Base-by-base conservation (phyloP, 2,888 invertebrate genomes). In the Prosapia bicincta region DNA sequence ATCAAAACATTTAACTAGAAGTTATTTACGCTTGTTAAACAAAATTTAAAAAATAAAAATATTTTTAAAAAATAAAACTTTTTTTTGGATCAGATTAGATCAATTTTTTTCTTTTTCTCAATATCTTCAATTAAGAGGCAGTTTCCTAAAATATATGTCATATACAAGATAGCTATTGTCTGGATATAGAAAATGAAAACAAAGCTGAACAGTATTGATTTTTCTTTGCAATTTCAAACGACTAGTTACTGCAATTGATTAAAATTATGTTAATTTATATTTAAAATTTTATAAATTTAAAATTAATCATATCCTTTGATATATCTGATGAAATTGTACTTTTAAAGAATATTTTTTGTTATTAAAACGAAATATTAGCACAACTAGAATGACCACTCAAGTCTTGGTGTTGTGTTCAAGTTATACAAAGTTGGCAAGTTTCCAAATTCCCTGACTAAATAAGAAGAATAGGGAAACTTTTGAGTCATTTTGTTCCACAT, bases 361-460 rank as follows among this genome's bases (percentile, higher is more conserved):
- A 54, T 71, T 26, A 43, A 38, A 71, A 15, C 7, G 65, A 71
- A 15, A 65, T 54, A 9, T 54, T 54, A 54, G 20, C 54, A 54
- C 20, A 54, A 54, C n/a, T 54, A 54, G 54, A 54, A 54, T 54
- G 20, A 54, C n/a, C 6, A 20, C 54, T 20, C 20, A 20, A 54
- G 54, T 54, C 54, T 54, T 54, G 54, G 54, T 54, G 54, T 54
- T 54, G 54, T 54, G 10, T 38, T 38, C 13, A 74, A 69, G 69
- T 74, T 74, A 69, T 65, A 54, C 26, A 73, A 67, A 24, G 54
- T 54, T 25, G 72, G 26, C 69, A 26, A 28, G 74, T 74, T 74
- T 74, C 74, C 74, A 69, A n/a, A 74, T 69, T 74, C 74, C 74
- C 74, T 71, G 15, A 24, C 24, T 28, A 69, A 69, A 38, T 26